Percentiles rank a stretch among this genome's conserved stretches.
Evolutionary conservation across 1,140 invertebrate species (phyloP).

Genomic region (Leptonema lineaticorne): DNA sequence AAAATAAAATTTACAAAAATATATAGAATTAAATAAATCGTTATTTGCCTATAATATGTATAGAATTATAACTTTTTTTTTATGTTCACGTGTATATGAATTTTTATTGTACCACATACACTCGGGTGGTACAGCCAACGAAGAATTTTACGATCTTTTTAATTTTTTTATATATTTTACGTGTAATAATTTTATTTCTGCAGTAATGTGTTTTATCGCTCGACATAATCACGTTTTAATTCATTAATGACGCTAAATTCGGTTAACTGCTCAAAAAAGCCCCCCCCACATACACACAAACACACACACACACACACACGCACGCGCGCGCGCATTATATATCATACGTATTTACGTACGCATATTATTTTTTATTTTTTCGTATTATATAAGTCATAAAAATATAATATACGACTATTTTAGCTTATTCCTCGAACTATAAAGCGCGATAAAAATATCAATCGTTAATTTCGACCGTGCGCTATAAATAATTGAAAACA

Average conservation of each 20-base stretch:
- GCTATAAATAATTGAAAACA: background rate
- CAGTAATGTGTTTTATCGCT: background rate
- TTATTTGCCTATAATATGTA: no score
- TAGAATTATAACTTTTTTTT: background rate
- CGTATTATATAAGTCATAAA: background rate
- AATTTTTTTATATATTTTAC: background rate
- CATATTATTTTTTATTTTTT: background rate
- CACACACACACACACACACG: no score
- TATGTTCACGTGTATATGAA: background rate
- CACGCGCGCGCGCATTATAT: no score
- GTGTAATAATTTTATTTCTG: constrained; percentile 1
- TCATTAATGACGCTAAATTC: constrained; percentile 18
- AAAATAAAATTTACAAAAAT: no score
- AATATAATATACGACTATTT: background rate
- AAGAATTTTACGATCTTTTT: background rate
- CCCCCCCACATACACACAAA: no score
- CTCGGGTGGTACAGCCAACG: background rate
- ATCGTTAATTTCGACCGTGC: no score
- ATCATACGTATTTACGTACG: no score
- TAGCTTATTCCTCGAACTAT: no score
- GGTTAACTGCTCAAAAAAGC: background rate
- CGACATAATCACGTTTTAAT: constrained; percentile 21
- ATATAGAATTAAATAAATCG: no score
- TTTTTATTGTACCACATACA: background rate
- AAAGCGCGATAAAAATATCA: no score